Conservation (phyloP, 2,888 invertebrate genomes). For the Ectropis crepuscularia region DNA sequence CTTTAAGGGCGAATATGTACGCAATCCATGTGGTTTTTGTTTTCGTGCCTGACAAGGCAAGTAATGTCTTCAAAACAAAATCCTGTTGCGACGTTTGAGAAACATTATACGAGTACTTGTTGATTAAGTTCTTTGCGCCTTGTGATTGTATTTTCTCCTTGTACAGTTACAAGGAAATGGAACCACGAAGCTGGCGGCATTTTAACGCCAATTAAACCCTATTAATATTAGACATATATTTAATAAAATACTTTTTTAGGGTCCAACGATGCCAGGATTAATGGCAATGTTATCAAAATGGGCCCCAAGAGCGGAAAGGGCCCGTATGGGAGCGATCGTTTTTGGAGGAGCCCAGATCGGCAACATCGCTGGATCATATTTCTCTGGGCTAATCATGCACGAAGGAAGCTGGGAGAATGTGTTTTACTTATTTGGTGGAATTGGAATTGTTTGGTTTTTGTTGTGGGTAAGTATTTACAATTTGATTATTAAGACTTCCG, state of each 20-base stretch:
- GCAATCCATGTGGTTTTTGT: too few species aligned
- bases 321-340: slow-evolving; percentile 83
- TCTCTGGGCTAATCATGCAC: slow-evolving; percentile 81
- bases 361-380: slow-evolving; percentile 80
- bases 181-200: too few species aligned
- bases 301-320: slow-evolving; percentile 85
- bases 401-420: slow-evolving; percentile 83
- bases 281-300: slow-evolving; percentile 86
- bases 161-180: too few species aligned
- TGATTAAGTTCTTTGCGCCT: too few species aligned
- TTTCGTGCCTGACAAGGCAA: too few species aligned
- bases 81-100: too few species aligned
- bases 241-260: slow-evolving; percentile 59
- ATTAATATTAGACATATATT: neutral
- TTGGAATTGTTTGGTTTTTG: slow-evolving; percentile 81
- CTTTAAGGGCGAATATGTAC: too few species aligned
- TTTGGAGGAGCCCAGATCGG: slow-evolving; percentile 85
- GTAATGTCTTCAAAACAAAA: too few species aligned
- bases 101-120: too few species aligned
- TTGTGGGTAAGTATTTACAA: slow-evolving; percentile 68
- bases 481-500: neutral
- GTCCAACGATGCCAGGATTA: slow-evolving; percentile 86
- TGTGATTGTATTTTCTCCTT: too few species aligned
- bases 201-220: too few species aligned
- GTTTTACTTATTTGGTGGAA: slow-evolving; percentile 84